Percentiles rank a stretch among this genome's conserved stretches.
Evolutionary conservation across 2,113 vertebrate genomes (phyloP).

Genomic region (Coptodon rendalli): DNA sequence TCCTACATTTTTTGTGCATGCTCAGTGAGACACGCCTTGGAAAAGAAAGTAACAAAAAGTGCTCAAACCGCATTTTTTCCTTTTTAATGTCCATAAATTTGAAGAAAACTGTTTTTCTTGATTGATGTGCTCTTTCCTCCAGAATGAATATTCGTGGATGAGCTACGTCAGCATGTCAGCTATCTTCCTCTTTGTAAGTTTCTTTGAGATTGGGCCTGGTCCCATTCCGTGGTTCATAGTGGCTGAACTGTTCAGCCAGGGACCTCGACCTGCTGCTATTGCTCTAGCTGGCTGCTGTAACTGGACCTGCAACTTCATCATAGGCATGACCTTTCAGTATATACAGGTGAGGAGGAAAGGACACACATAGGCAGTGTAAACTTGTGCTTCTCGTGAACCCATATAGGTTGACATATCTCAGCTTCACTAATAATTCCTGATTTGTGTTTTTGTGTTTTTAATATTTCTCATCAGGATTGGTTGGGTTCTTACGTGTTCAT

Average conservation of each 20-base stretch:
- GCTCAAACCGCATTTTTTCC: accelerated
- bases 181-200: slow-evolving; percentile 91
- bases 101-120: background rate
- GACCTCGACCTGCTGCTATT: slow-evolving; percentile 87
- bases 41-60: background rate
- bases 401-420: background rate
- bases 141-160: slow-evolving; percentile 83
- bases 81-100: background rate
- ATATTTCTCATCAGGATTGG: slow-evolving; percentile 63
- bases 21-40: accelerated
- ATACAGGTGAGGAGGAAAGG: slow-evolving; percentile 73
- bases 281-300: slow-evolving; percentile 87
- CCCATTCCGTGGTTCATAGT: slow-evolving; percentile 98
- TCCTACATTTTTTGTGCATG: background rate
- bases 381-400: too few species aligned
- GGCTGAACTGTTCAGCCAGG: slow-evolving; percentile 95
- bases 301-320: slow-evolving; percentile 91
- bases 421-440: background rate
- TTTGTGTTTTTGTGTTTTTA: background rate
- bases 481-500: slow-evolving; percentile 81
- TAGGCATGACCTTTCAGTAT: slow-evolving; percentile 91
- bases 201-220: slow-evolving; percentile 94
- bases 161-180: slow-evolving; percentile 87
- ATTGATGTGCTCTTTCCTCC: background rate
- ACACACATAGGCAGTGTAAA: background rate